A percentile compares a stretch with the other conserved stretches of the same genome.
phyloP scores from a whole-genome alignment of 2,113 vertebrate genomes.

The Riparia riparia region DNA sequence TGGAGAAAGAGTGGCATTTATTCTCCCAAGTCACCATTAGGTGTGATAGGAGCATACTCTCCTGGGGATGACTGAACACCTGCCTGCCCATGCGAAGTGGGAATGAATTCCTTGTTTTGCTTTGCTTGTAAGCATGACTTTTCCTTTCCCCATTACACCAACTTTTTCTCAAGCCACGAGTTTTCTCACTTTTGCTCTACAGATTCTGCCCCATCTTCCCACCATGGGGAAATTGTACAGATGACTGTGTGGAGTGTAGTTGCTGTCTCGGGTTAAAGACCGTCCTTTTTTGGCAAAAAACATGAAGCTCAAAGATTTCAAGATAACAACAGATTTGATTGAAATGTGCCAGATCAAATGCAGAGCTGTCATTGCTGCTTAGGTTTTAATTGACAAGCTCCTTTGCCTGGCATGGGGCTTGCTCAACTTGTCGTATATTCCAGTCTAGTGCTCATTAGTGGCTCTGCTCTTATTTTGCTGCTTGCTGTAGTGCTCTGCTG shows the following conservation, averaged over 20 bases:
- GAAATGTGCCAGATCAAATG: not conserved
- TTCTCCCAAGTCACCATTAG: not conserved
- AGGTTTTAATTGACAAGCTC: not conserved
- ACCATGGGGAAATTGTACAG: not conserved
- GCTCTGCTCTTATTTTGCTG: not conserved
- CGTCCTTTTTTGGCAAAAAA: fast-evolving
- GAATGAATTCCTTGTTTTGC: not conserved
- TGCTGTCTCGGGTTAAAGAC: not conserved
- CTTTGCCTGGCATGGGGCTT: not conserved
- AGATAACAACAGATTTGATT: not conserved
- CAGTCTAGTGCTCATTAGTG: not conserved
- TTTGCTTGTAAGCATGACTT: not conserved
- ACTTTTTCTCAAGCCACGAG: not conserved
- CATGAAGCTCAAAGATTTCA: not conserved
- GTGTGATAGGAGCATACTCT: not conserved
- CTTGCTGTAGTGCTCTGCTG: not conserved
- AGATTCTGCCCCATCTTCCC: not conserved
- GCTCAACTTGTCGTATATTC: not conserved
- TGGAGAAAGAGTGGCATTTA: not conserved
- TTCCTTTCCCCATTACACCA: not conserved
- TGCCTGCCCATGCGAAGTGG: not conserved
- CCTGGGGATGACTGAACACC: not conserved
- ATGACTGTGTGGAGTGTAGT: not conserved
- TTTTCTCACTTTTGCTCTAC: not conserved
- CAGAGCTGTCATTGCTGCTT: not conserved